phyloP scores from a whole-genome alignment of 2,113 vertebrate genomes.

The Scomber colias region DNA sequence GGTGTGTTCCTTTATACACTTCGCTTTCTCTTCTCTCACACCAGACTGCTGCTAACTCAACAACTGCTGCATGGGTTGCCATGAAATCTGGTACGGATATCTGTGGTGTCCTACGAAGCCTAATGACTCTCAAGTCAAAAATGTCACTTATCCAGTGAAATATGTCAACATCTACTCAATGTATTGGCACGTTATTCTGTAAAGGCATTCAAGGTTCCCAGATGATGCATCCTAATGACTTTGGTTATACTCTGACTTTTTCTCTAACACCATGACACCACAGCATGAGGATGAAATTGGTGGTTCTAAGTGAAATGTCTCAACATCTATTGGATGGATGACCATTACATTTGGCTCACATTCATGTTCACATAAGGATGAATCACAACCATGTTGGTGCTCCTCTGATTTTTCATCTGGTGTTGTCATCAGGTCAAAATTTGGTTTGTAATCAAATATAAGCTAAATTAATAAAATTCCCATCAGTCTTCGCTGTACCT shows the following conservation, averaged over 20 bases:
- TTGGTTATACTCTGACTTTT: no score
- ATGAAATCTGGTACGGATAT: not conserved
- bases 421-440: not conserved
- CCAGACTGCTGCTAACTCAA: not conserved
- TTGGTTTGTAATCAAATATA: not conserved
- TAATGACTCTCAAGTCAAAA: not conserved
- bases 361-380: not conserved
- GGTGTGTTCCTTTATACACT: slow-evolving; percentile 34
- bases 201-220: not conserved
- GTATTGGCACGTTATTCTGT: not conserved
- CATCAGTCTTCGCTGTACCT: no score
- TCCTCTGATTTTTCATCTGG: not conserved
- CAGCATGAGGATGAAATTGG: no score
- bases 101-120: not conserved
- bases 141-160: not conserved
- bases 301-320: no score
- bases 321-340: not conserved
- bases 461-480: no score
- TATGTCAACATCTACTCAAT: not conserved
- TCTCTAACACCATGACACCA: no score
- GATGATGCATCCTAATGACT: no score
- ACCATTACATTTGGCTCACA: not conserved
- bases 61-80: not conserved
- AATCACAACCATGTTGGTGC: not conserved
- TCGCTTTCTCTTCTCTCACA: slow-evolving; percentile 41